These are phyloP conservation scores for Drosophila elegans DNA, from an alignment of 1,140 invertebrate species.

Conservation along the genomic window DNA sequence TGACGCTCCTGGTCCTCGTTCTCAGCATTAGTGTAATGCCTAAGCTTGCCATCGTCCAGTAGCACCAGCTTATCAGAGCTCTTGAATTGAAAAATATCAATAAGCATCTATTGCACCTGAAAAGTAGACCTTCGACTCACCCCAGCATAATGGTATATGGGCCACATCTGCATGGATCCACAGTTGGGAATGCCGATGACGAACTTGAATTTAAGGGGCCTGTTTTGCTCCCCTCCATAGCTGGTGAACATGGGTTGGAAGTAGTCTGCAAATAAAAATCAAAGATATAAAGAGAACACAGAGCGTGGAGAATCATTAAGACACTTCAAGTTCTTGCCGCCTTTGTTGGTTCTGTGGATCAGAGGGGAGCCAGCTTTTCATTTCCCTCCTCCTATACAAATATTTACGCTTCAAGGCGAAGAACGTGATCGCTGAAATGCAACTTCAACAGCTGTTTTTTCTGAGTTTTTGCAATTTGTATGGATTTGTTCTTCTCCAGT, in stretches of 20 bases:
- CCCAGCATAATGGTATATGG: constrained; percentile 89
- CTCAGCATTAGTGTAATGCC: constrained; percentile 88
- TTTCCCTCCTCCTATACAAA: constrained; percentile 22
- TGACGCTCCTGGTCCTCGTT: constrained; percentile 74
- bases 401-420: constrained; percentile 28
- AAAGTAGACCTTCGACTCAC: constrained; percentile 32
- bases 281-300: constrained; percentile 12
- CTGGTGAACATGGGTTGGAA: constrained; percentile 88
- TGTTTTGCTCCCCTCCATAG: constrained; percentile 86
- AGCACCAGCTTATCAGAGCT: constrained; percentile 88
- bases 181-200: constrained; percentile 90
- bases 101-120: not conserved
- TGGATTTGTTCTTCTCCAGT: constrained; percentile 36
- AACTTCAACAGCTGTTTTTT: constrained; percentile 26
- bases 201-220: constrained; percentile 80
- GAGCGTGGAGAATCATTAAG: constrained; percentile 17
- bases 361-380: constrained; percentile 1
- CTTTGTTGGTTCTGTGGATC: constrained; percentile 14
- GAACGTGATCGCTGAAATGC: constrained; percentile 21
- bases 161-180: constrained; percentile 89
- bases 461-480: constrained; percentile 30
- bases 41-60: constrained; percentile 88
- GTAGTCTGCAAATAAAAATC: constrained; percentile 80
- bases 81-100: constrained; percentile 22
- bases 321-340: constrained; percentile 23